These are phyloP conservation scores for Tapera naevia DNA, from an alignment of 2,797 vertebrate genomes.

Conservation along the genomic window DNA sequence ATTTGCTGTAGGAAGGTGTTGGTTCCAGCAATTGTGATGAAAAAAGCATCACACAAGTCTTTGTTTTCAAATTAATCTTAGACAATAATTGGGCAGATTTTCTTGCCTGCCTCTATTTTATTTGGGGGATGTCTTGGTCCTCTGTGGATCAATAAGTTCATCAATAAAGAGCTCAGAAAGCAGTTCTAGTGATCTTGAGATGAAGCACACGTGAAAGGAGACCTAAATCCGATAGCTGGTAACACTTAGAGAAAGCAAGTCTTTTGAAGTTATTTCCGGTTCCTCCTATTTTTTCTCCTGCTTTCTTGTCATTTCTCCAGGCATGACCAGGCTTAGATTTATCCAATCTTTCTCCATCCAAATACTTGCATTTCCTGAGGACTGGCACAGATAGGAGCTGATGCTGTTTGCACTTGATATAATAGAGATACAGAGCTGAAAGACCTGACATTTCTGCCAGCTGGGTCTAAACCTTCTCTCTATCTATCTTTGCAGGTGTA, in stretches of 20 bases:
- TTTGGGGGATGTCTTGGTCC: neutral
- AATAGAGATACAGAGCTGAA: constrained; percentile 48
- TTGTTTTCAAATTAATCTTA: neutral
- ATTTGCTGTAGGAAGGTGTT: neutral
- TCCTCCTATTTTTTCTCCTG: neutral
- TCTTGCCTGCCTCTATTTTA: neutral
- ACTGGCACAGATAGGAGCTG: constrained; percentile 1
- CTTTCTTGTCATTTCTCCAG: neutral
- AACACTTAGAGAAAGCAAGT: neutral
- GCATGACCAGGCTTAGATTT: neutral
- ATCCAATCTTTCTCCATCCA: neutral
- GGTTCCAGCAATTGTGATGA: neutral
- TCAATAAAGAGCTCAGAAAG: neutral
- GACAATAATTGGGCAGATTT: neutral
- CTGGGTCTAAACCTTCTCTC: neutral
- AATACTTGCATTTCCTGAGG: neutral
- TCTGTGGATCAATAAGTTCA: neutral
- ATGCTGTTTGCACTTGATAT: constrained; percentile 39
- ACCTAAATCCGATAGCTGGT: neutral
- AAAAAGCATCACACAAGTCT: neutral
- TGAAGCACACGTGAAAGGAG: neutral
- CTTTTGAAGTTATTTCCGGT: neutral
- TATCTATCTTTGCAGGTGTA: constrained; percentile 57
- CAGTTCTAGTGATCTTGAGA: neutral
- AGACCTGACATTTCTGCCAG: constrained; percentile 35